phyloP scores from a whole-genome alignment of 2,888 invertebrate genomes.

The Phoenoteleia sp. region DNA sequence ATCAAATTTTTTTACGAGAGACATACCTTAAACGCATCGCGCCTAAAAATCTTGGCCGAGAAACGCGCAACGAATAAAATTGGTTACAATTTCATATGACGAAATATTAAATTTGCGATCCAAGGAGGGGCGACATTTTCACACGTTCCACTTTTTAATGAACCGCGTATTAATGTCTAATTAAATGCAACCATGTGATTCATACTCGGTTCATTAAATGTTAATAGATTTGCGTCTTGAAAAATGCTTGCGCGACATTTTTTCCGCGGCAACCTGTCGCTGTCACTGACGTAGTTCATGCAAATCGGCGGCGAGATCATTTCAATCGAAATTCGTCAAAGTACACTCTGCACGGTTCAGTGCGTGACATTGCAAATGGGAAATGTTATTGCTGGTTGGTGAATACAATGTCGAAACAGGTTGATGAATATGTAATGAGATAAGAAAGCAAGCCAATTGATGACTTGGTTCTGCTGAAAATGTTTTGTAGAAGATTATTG shows the following conservation, averaged over 20 bases:
- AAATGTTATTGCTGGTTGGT: constrained; percentile 31
- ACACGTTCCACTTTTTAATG: constrained; percentile 36
- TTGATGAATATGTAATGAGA: constrained; percentile 50
- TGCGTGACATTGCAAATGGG: constrained; percentile 50
- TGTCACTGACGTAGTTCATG: not conserved
- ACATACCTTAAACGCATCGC: too few species aligned
- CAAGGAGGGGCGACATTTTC: not conserved
- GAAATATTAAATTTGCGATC: too few species aligned
- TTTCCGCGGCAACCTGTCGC: not conserved
- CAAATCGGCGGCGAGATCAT: constrained; percentile 19
- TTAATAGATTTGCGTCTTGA: not conserved
- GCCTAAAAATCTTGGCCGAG: too few species aligned
- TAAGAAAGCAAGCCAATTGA: not conserved
- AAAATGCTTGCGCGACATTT: not conserved
- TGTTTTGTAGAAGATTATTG: too few species aligned
- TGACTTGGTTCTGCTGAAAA: too few species aligned
- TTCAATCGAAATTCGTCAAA: constrained; percentile 38
- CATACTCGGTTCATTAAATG: not conserved
- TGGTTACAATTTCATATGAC: too few species aligned
- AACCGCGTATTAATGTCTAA: not conserved
- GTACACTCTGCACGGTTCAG: constrained; percentile 12
- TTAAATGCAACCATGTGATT: constrained; percentile 23
- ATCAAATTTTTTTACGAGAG: too few species aligned
- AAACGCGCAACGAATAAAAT: too few species aligned
- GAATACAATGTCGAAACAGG: constrained; percentile 51